A percentile compares a stretch with the other conserved stretches of the same genome.
These are phyloP conservation scores for Drosophila algonquin DNA, from an alignment of 2,888 invertebrate species.

Conservation along the genomic window DNA sequence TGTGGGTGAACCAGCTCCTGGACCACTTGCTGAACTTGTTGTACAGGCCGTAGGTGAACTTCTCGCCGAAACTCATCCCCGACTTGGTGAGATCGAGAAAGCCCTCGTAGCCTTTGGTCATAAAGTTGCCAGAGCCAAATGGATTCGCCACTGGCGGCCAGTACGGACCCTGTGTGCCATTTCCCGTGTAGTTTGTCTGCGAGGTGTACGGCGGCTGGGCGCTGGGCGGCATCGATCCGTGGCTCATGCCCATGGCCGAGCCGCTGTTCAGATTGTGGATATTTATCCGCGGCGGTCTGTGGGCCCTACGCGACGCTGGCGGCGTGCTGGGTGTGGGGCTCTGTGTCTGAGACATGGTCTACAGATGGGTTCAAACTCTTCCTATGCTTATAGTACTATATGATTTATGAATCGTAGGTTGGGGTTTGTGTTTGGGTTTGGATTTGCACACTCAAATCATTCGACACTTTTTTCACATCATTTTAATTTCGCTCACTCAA, in stretches of 20 bases:
- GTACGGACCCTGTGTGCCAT: constrained; percentile 73
- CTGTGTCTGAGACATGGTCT: constrained; percentile 40
- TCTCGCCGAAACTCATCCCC: constrained; percentile 93
- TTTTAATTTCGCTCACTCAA: constrained; percentile 24
- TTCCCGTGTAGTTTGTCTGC: constrained; percentile 70
- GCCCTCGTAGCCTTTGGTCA: constrained; percentile 91
- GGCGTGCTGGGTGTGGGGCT: constrained; percentile 50
- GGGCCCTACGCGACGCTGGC: constrained; percentile 71
- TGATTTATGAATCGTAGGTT: neutral
- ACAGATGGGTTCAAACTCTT: neutral
- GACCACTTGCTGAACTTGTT: constrained; percentile 91
- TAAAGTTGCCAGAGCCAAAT: constrained; percentile 89
- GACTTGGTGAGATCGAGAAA: constrained; percentile 92
- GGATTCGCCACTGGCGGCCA: constrained; percentile 83
- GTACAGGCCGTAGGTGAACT: constrained; percentile 91
- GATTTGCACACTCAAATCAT: constrained; percentile 15
- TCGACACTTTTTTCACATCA: constrained; percentile 33
- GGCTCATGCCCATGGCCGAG: constrained; percentile 59
- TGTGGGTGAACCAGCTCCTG: constrained; percentile 94
- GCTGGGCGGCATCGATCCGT: constrained; percentile 74
- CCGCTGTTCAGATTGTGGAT: constrained; percentile 70
- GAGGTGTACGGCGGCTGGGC: constrained; percentile 72
- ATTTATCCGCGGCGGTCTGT: constrained; percentile 82
- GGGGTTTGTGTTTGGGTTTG: neutral
- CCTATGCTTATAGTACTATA: neutral